phyloP scores from a whole-genome alignment of 2,888 invertebrate genomes.

The Cosmopolites sordidus region DNA sequence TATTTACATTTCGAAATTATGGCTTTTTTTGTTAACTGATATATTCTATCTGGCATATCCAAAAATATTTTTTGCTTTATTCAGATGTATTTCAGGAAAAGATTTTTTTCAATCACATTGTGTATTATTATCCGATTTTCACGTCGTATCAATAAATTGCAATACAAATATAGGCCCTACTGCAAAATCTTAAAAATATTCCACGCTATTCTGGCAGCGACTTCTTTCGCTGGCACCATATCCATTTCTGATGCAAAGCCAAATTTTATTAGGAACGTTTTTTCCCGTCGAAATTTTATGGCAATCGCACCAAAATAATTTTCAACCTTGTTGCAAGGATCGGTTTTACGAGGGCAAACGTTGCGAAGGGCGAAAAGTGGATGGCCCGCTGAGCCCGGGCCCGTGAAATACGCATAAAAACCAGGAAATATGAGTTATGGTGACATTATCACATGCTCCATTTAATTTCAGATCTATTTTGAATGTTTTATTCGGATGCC shows the following conservation, averaged over 20 bases:
- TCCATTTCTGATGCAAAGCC: slow-evolving; percentile 25
- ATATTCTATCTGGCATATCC: too few relatives aligned
- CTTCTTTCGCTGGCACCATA: neutral
- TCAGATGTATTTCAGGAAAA: too few relatives aligned
- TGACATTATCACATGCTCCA: slow-evolving; percentile 49
- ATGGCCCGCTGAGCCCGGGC: slow-evolving; percentile 25
- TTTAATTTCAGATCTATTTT: slow-evolving; percentile 49
- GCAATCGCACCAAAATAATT: slow-evolving; percentile 25
- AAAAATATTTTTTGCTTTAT: too few relatives aligned
- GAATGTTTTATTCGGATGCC: slow-evolving; percentile 34
- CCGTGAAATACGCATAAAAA: slow-evolving; percentile 33
- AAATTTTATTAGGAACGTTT: slow-evolving; percentile 27
- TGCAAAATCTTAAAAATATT: neutral
- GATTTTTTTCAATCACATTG: too few relatives aligned
- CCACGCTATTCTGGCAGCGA: neutral
- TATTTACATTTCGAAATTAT: too few relatives aligned
- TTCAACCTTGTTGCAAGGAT: slow-evolving; percentile 29
- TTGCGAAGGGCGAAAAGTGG: slow-evolving; percentile 26
- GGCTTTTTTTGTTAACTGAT: too few relatives aligned
- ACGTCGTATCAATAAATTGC: neutral
- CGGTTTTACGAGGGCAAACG: slow-evolving; percentile 24
- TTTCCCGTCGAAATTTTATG: slow-evolving; percentile 18
- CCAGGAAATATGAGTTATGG: slow-evolving; percentile 49
- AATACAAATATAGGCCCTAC: neutral
- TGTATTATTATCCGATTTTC: neutral